Conservation (phyloP, 1,140 invertebrate species). For the Drosophila yakuba region DNA sequence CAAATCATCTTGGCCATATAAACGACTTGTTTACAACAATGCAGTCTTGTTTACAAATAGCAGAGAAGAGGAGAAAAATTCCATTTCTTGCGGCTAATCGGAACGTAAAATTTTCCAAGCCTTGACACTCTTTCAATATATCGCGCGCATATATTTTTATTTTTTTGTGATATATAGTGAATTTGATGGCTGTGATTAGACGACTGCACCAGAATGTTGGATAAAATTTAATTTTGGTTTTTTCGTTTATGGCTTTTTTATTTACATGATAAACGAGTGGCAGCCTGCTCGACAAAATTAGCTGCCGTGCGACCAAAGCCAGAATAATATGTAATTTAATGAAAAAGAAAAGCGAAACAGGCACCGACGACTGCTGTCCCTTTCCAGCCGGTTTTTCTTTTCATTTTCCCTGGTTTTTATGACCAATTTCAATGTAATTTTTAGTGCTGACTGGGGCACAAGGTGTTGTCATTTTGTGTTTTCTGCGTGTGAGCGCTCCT, state of each 20-base stretch:
- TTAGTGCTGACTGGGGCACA: constrained; percentile 70
- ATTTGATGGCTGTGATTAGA: constrained; percentile 52
- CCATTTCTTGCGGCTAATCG: constrained; percentile 64
- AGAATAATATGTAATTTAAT: constrained; percentile 76
- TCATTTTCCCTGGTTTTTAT: constrained; percentile 61
- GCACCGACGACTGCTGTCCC: not conserved
- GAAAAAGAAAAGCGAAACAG: constrained; percentile 57
- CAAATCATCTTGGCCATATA: constrained; percentile 56
- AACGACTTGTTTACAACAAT: constrained; percentile 77
- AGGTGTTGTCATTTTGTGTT: constrained; percentile 55
- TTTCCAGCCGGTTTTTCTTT: constrained; percentile 26
- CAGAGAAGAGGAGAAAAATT: constrained; percentile 39
- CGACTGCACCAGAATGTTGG: constrained; percentile 53
- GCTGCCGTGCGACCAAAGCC: constrained; percentile 55
- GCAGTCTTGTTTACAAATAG: constrained; percentile 75
- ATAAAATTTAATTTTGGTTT: constrained; percentile 41
- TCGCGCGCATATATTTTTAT: constrained; percentile 7
- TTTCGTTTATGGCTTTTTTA: constrained; percentile 66
- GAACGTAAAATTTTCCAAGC: constrained; percentile 67
- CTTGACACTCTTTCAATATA: constrained; percentile 74
- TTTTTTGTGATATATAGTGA: constrained; percentile 36
- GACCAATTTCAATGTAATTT: constrained; percentile 77
- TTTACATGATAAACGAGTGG: constrained; percentile 59
- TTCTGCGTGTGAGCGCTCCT: constrained; percentile 42
- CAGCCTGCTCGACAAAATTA: constrained; percentile 53